These are phyloP conservation scores for Tenrec ecaudatus DNA, from an alignment of 2,113 vertebrate genomes.

Conservation along the genomic window DNA sequence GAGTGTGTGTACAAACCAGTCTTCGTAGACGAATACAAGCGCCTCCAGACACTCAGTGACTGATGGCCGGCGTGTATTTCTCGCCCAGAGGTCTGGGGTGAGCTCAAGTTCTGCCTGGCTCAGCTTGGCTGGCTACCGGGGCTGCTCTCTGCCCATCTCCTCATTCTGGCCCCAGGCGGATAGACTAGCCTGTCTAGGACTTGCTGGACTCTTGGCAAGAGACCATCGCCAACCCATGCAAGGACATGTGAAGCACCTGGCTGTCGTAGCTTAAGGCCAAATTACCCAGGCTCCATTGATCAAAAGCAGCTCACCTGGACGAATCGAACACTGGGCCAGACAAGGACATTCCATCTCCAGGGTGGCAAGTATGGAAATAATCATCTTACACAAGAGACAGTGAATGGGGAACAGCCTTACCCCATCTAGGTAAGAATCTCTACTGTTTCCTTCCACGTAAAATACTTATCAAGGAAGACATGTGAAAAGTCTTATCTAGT, in stretches of 20 bases:
- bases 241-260: neutral
- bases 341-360: neutral
- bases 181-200: neutral
- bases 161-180: neutral
- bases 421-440: neutral
- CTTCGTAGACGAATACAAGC: neutral
- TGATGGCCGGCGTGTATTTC: neutral
- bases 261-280: neutral
- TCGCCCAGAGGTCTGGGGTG: neutral
- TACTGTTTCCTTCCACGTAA: neutral
- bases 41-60: slow-evolving; percentile 19
- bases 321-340: neutral
- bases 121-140: neutral
- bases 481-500: neutral
- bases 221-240: neutral
- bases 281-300: neutral
- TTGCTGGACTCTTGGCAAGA: neutral
- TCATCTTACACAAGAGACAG: neutral
- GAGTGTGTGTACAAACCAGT: neutral
- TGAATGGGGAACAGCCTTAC: neutral
- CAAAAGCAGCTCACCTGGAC: neutral
- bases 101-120: neutral
- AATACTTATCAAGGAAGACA: neutral
- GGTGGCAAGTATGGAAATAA: neutral
- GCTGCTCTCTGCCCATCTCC: neutral